These are phyloP conservation scores for Arremon aurantiirostris DNA, from an alignment of 2,797 vertebrate species.

Conservation along the genomic window DNA sequence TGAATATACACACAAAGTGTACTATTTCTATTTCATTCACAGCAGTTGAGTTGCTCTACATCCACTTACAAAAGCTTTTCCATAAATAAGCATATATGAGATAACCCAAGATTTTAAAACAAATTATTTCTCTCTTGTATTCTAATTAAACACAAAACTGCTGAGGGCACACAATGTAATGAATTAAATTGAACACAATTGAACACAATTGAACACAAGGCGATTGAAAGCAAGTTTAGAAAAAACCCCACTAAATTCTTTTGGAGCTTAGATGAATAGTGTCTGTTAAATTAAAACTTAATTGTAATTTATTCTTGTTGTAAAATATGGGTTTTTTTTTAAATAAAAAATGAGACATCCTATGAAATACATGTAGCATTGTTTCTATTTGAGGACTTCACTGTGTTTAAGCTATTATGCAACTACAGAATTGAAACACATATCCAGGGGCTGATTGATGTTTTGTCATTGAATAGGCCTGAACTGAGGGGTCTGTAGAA, in stretches of 20 bases:
- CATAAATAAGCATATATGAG: neutral
- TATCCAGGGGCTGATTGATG: neutral
- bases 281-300: neutral
- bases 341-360: neutral
- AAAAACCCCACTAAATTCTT: neutral
- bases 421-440: neutral
- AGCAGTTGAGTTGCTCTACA: neutral
- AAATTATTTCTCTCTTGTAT: neutral
- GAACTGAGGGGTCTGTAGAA: neutral
- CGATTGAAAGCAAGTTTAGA: neutral
- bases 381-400: neutral
- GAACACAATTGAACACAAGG: neutral
- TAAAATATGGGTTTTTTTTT: neutral
- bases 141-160: neutral
- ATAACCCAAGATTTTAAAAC: neutral
- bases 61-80: neutral
- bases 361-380: neutral
- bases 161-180: neutral
- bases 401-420: neutral
- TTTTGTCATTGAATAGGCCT: neutral
- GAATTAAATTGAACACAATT: neutral
- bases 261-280: neutral
- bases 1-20: neutral
- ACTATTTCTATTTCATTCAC: neutral
- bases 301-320: neutral